Percentiles rank a stretch among this genome's conserved stretches.
Evolutionary conservation across 2,113 vertebrate genomes (phyloP).

Genomic region (Casuarius casuarius): DNA sequence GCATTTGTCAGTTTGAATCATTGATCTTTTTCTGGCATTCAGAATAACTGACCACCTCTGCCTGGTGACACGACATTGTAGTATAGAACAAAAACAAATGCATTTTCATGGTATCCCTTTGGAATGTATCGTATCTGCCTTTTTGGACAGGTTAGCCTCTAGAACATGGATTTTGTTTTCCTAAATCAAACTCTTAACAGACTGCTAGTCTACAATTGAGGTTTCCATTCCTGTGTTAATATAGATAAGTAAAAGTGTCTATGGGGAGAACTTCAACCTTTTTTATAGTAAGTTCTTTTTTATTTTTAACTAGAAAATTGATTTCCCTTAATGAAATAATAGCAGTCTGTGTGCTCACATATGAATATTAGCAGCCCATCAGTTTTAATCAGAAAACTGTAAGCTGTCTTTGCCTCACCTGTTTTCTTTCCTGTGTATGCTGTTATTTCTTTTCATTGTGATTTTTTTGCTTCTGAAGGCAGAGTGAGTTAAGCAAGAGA

Average conservation of each 20-base stretch:
- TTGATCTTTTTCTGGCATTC: not conserved
- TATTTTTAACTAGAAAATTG: not conserved
- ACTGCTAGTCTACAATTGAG: not conserved
- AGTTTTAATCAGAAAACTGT: not conserved
- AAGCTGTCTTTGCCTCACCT: not conserved
- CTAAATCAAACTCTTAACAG: not conserved
- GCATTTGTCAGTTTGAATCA: not conserved
- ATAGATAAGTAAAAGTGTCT: not conserved
- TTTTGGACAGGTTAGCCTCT: not conserved
- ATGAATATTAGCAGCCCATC: not conserved
- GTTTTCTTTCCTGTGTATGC: not conserved
- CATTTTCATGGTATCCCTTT: not conserved
- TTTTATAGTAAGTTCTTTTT: not conserved
- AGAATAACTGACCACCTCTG: not conserved
- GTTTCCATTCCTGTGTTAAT: not conserved
- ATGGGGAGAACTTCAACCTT: not conserved
- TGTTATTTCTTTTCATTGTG: not conserved
- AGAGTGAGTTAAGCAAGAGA: not conserved
- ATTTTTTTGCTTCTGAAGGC: conserved; percentile 5
- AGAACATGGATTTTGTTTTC: not conserved
- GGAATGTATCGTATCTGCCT: not conserved
- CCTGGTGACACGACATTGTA: not conserved
- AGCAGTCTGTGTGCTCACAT: not conserved
- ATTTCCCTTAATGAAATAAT: not conserved
- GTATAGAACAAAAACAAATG: not conserved